Conservation (phyloP, 2,797 vertebrate species). For the Alcedo atthis region DNA sequence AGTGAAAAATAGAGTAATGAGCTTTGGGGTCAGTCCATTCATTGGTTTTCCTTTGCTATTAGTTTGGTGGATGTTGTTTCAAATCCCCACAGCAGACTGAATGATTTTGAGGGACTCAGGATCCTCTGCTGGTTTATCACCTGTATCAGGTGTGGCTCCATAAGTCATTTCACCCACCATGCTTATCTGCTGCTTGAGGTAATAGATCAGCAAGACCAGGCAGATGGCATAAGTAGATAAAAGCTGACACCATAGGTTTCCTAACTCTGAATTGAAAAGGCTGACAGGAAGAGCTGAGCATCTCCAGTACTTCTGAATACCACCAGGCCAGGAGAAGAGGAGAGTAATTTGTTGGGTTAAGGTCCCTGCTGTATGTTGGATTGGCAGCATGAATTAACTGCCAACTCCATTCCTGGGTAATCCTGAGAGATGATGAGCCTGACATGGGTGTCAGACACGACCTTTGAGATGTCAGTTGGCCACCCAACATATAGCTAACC, state of each 20-base stretch:
- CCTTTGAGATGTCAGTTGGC: background rate
- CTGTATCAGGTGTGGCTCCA: background rate
- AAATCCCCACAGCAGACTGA: background rate
- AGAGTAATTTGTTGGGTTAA: background rate
- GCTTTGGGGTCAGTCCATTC: background rate
- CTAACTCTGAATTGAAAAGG: background rate
- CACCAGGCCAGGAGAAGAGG: background rate
- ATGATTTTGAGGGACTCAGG: background rate
- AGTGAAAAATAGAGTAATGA: background rate
- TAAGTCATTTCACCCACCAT: background rate
- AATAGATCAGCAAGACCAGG: background rate
- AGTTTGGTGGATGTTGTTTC: background rate
- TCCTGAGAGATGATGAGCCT: background rate
- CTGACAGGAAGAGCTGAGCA: background rate
- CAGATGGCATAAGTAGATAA: background rate
- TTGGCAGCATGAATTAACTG: fast-evolving
- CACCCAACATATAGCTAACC: background rate
- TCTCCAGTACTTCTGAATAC: background rate
- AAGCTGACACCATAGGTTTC: background rate
- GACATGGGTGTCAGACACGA: background rate
- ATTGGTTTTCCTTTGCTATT: background rate
- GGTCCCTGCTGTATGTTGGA: background rate
- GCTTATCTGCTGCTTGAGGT: background rate
- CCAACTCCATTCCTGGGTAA: background rate
- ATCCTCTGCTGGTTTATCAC: background rate